phyloP scores from a whole-genome alignment of 2,888 invertebrate genomes.

The Torymus tubicola region DNA sequence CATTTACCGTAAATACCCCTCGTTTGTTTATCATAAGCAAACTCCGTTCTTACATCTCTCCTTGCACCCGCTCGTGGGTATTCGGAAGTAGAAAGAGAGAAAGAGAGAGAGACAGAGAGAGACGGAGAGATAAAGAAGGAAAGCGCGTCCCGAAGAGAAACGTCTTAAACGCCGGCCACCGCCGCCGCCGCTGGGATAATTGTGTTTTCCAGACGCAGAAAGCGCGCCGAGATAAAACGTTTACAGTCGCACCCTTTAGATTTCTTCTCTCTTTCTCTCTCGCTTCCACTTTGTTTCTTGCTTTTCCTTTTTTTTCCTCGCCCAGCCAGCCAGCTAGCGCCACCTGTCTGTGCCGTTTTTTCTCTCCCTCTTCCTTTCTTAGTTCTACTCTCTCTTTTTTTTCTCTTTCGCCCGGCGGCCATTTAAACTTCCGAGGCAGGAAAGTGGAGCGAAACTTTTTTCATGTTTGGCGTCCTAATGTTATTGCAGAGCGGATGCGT shows the following conservation, averaged over 20 bases:
- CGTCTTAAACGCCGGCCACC: slow-evolving; percentile 9
- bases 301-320: no score
- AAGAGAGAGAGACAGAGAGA: no score
- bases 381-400: slow-evolving; percentile 40
- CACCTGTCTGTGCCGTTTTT: not conserved
- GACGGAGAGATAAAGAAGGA: slow-evolving; percentile 6
- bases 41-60: not conserved
- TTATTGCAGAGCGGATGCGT: slow-evolving; percentile 13
- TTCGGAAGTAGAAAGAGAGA: not conserved
- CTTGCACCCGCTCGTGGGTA: no score
- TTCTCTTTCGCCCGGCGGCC: slow-evolving; percentile 50
- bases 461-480: slow-evolving; percentile 20
- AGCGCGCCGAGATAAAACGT: slow-evolving; percentile 64
- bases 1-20: no score
- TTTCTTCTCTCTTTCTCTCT: slow-evolving; percentile 44
- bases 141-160: not conserved
- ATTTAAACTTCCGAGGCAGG: slow-evolving; percentile 46
- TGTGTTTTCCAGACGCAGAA: slow-evolving; percentile 66
- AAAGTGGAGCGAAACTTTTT: slow-evolving; percentile 41
- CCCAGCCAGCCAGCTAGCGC: no score
- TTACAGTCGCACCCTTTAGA: slow-evolving; percentile 60
- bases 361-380: slow-evolving; percentile 16
- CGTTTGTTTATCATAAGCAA: slow-evolving; percentile 15
- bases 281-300: no score
- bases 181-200: slow-evolving; percentile 62